Evolutionary conservation across 2,113 vertebrate species (phyloP), one percentile per base, ranked within the genome.

Genomic region (Pachypanchax playfairii): DNA sequence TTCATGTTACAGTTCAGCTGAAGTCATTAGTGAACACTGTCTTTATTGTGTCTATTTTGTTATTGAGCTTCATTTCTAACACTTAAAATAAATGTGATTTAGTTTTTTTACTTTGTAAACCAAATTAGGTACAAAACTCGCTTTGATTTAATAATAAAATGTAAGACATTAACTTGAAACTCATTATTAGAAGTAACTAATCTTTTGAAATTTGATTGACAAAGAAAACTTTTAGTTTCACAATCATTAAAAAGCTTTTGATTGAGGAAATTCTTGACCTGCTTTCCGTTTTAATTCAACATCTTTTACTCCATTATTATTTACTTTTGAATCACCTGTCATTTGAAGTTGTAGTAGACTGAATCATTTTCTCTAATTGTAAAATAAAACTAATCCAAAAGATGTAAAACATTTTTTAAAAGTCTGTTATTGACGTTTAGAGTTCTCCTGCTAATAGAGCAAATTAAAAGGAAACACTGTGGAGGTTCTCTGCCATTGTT

Each of bases 231-330:
- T 41, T 15, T 10, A 47, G 21, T 50, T 17, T 36, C 38, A 8
- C 5, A 13, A 38, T 56, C 15, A 69, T 48, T n/a, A 25, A 49
- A 65, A 65, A 35, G 33, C 54, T 55, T 68, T 53, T 59, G 31
- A 41, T 54, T 2, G 49, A 61, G 18, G 36, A 28, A 70, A 29
- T 57, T 62, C 48, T 77, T 76, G 51, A 77, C 73, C 77, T 48
- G 8, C 54, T 47, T 24, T 68, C 14, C 14, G n/a, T 33, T 15
- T 60, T 22, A n/a, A 60, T 35, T 26, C 48, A 71, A 18, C 26
- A 58, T 41, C 22, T 38, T 26, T 38, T 36, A 67, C 46, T 59
- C 53, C 24, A 50, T n/a, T n/a, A n/a, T n/a, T n/a, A n/a, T n/a
- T n/a, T n/a, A n/a, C n/a, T n/a, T n/a, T n/a, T n/a, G n/a, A n/a